Evolutionary conservation across 2,113 vertebrate species (phyloP).

Genomic region (Ellobius talpinus): DNA sequence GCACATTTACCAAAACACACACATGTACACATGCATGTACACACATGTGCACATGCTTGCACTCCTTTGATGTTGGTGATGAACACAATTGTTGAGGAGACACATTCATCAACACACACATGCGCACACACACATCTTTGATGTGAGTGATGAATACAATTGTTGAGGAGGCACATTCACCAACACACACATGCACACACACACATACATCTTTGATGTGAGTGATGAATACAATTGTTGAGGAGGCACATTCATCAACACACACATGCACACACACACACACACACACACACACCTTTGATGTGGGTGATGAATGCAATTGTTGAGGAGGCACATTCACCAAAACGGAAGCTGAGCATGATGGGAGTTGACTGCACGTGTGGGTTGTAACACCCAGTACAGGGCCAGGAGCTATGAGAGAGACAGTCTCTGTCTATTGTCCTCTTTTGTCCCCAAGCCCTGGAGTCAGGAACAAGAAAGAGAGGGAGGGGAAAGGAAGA

Average conservation of each 20-base stretch:
- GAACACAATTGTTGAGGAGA: background rate
- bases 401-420: background rate
- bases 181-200: background rate
- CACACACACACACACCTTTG: too few relatives aligned
- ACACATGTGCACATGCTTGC: too few relatives aligned
- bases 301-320: background rate
- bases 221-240: background rate
- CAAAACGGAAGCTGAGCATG: background rate
- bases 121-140: background rate
- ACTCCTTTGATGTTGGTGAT: background rate
- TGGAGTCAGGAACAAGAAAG: background rate
- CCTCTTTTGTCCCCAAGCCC: background rate
- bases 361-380: too few relatives aligned
- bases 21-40: background rate
- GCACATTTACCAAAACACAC: background rate
- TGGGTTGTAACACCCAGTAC: too few relatives aligned
- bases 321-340: background rate
- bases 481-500: background rate
- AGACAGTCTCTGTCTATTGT: background rate
- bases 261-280: background rate
- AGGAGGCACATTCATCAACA: background rate
- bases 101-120: background rate
- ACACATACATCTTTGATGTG: background rate
- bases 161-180: background rate
- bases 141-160: background rate